These are phyloP conservation scores for Neocloeon triangulifer DNA, from an alignment of 1,140 invertebrate species.

Conservation along the genomic window DNA sequence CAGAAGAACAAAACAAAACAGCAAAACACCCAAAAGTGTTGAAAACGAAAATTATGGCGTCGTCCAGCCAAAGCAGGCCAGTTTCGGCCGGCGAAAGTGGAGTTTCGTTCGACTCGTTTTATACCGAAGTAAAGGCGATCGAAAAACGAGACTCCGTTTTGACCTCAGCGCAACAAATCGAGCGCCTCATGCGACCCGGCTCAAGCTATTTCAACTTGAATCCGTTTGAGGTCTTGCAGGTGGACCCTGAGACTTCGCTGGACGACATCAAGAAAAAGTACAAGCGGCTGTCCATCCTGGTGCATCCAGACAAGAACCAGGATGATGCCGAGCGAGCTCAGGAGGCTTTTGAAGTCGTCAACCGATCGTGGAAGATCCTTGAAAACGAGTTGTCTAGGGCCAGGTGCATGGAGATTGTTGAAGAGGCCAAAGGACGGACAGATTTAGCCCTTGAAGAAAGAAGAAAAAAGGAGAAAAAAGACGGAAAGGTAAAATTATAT, in stretches of 20 bases:
- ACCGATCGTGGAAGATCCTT: slow-evolving; percentile 87
- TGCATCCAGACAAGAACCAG: slow-evolving; percentile 97
- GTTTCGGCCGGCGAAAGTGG: too few relatives aligned
- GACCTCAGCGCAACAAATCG: slow-evolving; percentile 88
- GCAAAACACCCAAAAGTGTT: too few relatives aligned
- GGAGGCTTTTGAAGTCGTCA: slow-evolving; percentile 81
- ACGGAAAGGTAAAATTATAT: slow-evolving; percentile 38
- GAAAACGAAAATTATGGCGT: too few relatives aligned
- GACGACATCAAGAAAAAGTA: slow-evolving; percentile 96
- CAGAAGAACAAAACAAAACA: too few relatives aligned
- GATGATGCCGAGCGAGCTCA: slow-evolving; percentile 89
- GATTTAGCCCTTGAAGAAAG: too few relatives aligned
- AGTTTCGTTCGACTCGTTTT: slow-evolving; percentile 2
- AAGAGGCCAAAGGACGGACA: slow-evolving; percentile 86
- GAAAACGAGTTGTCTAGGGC: slow-evolving; percentile 86
- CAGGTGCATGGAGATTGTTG: slow-evolving; percentile 89
- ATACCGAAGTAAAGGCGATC: slow-evolving; percentile 94
- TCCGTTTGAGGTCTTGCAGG: slow-evolving; percentile 86
- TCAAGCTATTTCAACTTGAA: slow-evolving; percentile 94
- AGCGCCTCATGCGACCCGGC: slow-evolving; percentile 71
- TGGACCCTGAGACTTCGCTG: slow-evolving; percentile 69
- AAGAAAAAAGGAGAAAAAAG: too few relatives aligned
- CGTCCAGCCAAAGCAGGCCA: too few relatives aligned
- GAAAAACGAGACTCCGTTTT: slow-evolving; percentile 77
- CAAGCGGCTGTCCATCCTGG: slow-evolving; percentile 82